phyloP scores from a whole-genome alignment of 1,140 invertebrate genomes.

The Drosophila subpulchrella region DNA sequence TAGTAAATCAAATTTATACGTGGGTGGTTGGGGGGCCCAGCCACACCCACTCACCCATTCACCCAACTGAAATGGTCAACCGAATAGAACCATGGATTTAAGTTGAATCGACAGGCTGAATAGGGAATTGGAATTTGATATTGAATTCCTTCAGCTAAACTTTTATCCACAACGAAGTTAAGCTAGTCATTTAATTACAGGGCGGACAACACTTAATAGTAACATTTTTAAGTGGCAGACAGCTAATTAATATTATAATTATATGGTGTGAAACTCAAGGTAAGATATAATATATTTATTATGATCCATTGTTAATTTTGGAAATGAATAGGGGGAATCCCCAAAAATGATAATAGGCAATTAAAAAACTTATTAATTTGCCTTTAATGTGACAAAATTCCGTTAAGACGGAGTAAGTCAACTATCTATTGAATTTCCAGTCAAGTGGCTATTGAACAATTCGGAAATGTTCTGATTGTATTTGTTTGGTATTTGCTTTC shows the following conservation, averaged over 20 bases:
- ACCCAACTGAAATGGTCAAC: constrained; percentile 41
- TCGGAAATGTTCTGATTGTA: neutral
- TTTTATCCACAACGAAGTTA: constrained; percentile 1
- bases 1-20: constrained; percentile 78
- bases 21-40: neutral
- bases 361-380: neutral
- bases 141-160: neutral
- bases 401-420: neutral
- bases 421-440: neutral
- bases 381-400: too few species aligned
- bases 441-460: neutral
- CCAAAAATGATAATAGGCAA: neutral
- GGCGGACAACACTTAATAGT: neutral
- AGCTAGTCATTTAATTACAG: neutral
- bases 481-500: constrained; percentile 22
- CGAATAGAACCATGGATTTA: constrained; percentile 54
- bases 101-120: constrained; percentile 31
- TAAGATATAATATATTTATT: neutral
- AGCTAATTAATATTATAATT: constrained; percentile 5
- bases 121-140: neutral
- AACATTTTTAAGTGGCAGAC: neutral
- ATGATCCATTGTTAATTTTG: neutral
- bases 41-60: neutral
- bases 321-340: neutral
- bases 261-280: neutral